Conservation (phyloP, 2,797 vertebrate species). For the Gallinago nigripennis region DNA sequence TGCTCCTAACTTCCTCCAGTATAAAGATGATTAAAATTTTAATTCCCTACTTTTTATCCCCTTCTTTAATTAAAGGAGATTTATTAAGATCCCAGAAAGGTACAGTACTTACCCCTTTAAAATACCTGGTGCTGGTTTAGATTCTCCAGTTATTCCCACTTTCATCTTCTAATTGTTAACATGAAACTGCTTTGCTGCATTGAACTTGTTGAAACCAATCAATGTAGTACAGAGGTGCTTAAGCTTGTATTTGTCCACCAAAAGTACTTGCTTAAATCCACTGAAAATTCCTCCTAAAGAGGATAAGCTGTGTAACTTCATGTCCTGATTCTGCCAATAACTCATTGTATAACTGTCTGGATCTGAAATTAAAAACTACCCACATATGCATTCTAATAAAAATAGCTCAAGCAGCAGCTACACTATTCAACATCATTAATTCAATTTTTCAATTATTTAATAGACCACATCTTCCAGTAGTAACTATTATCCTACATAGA, state of each 20-base stretch:
- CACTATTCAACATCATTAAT: neutral
- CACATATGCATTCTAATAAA: neutral
- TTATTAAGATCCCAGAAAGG: neutral
- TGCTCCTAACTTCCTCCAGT: neutral
- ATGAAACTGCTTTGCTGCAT: neutral
- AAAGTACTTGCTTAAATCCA: neutral
- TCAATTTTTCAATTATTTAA: neutral
- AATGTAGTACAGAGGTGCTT: accelerated
- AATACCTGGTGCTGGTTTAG: neutral
- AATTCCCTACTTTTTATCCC: neutral
- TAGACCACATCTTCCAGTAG: neutral
- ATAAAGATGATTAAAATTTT: neutral
- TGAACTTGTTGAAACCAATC: neutral
- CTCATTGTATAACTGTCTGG: neutral
- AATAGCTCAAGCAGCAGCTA: neutral
- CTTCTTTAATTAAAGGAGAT: neutral
- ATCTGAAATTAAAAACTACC: neutral
- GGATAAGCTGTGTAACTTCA: neutral
- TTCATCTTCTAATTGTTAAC: neutral
- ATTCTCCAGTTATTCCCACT: neutral
- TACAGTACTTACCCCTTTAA: neutral
- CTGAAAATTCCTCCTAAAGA: neutral
- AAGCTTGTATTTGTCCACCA: neutral
- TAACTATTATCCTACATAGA: neutral
- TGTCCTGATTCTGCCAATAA: conserved; percentile 4